phyloP scores from a whole-genome alignment of 2,888 invertebrate species.

The Dugesia japonica region DNA sequence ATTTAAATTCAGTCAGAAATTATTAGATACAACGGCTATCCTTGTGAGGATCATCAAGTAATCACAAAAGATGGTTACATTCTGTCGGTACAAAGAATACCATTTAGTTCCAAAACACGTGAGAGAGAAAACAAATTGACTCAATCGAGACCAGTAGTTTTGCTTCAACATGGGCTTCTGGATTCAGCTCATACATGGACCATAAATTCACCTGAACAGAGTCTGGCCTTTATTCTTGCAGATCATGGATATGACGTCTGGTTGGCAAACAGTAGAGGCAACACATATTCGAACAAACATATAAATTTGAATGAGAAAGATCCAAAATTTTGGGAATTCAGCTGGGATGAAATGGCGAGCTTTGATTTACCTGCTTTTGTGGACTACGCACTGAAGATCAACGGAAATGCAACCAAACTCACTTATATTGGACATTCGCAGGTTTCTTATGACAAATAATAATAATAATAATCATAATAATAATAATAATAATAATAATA shows the following conservation, averaged over 20 bases:
- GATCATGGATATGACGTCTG: slow-evolving; percentile 58
- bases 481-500: too few species aligned
- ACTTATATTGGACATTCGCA: slow-evolving; percentile 77
- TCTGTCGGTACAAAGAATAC: not conserved
- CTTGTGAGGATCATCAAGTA: not conserved
- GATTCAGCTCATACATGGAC: slow-evolving; percentile 66
- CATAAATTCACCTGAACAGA: slow-evolving; percentile 56
- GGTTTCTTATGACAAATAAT: too few species aligned
- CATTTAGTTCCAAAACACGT: not conserved
- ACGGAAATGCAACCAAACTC: slow-evolving; percentile 52
- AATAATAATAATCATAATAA: too few species aligned
- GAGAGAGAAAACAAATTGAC: too few species aligned
- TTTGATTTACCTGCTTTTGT: slow-evolving; percentile 72
- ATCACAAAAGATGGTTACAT: not conserved
- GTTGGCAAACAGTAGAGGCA: slow-evolving; percentile 69
- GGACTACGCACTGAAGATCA: slow-evolving; percentile 56
- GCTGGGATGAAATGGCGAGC: slow-evolving; percentile 73
- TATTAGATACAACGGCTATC: not conserved
- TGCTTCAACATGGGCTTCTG: slow-evolving; percentile 56
- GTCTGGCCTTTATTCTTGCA: slow-evolving; percentile 45
- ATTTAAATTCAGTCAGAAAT: not conserved
- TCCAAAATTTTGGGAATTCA: slow-evolving; percentile 57
- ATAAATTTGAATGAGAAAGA: slow-evolving; percentile 51
- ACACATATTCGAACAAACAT: slow-evolving; percentile 60
- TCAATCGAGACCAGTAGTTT: slow-evolving; percentile 40